These are phyloP conservation scores for Tupiocoris notatus DNA, from an alignment of 2,888 invertebrate species.

Conservation along the genomic window DNA sequence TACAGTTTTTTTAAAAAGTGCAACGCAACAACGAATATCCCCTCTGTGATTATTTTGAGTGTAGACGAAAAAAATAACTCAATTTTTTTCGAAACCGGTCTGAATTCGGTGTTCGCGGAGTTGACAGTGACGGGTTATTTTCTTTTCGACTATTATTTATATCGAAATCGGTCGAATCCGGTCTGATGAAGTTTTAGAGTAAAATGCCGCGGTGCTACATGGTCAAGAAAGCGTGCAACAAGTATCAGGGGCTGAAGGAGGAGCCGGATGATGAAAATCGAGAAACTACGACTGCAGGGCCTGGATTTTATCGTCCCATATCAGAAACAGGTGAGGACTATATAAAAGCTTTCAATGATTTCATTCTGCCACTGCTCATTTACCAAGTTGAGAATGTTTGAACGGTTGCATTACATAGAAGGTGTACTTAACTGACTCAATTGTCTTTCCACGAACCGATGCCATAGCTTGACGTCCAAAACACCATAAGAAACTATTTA, in stretches of 20 bases:
- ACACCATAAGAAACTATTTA: not conserved
- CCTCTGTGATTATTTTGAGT: slow-evolving; percentile 40
- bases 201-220: slow-evolving; percentile 73
- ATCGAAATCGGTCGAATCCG: not conserved
- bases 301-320: slow-evolving; percentile 36
- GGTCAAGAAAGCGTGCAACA: slow-evolving; percentile 50
- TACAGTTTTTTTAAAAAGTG: slow-evolving; percentile 40
- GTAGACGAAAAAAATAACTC: slow-evolving; percentile 8
- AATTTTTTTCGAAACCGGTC: not conserved
- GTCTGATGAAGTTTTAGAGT: slow-evolving; percentile 51
- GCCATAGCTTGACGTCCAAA: too few species aligned
- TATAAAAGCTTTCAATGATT: too few species aligned
- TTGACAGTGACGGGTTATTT: not conserved
- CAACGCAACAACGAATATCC: slow-evolving; percentile 43
- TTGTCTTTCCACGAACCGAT: too few species aligned
- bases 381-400: too few species aligned
- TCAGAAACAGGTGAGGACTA: slow-evolving; percentile 27
- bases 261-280: slow-evolving; percentile 10
- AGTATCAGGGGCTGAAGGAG: slow-evolving; percentile 47
- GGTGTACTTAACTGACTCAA: too few species aligned
- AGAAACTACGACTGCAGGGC: slow-evolving; percentile 16
- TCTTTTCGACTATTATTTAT: not conserved
- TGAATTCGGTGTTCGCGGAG: not conserved
- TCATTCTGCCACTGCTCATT: too few species aligned
- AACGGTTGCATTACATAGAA: too few species aligned